phyloP scores from a whole-genome alignment of 2,113 vertebrate species.

The Nicator chloris region DNA sequence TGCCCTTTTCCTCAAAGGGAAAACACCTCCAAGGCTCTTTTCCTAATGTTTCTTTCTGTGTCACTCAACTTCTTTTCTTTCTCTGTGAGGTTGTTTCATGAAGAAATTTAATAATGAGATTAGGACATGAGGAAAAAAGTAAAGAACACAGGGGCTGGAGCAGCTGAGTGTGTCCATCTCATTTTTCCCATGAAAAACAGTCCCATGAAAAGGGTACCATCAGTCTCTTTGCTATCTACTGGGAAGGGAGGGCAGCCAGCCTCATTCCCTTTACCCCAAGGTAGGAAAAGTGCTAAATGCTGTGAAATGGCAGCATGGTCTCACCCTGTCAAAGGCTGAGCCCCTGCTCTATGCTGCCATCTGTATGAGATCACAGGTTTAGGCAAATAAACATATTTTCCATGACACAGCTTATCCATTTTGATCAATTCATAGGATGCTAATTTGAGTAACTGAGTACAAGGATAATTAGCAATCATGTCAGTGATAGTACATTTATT shows the following conservation, averaged over 20 bases:
- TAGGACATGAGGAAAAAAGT: background rate
- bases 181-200: too few species aligned
- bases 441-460: background rate
- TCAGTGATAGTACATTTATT: background rate
- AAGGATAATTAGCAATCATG: background rate
- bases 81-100: background rate
- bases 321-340: background rate
- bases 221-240: background rate
- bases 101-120: background rate
- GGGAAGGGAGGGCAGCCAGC: background rate
- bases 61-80: background rate
- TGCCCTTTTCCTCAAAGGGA: background rate
- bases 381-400: background rate
- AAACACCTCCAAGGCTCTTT: background rate
- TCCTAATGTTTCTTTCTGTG: background rate
- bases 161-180: background rate
- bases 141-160: background rate
- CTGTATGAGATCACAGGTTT: background rate
- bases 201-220: background rate
- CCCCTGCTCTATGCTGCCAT: background rate
- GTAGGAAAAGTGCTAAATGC: background rate
- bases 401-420: background rate
- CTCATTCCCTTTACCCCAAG: accelerated
- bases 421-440: background rate
- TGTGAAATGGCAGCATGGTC: background rate